Conservation (phyloP, 2,888 invertebrate species). For the Eudasyphora cyanicolor region DNA sequence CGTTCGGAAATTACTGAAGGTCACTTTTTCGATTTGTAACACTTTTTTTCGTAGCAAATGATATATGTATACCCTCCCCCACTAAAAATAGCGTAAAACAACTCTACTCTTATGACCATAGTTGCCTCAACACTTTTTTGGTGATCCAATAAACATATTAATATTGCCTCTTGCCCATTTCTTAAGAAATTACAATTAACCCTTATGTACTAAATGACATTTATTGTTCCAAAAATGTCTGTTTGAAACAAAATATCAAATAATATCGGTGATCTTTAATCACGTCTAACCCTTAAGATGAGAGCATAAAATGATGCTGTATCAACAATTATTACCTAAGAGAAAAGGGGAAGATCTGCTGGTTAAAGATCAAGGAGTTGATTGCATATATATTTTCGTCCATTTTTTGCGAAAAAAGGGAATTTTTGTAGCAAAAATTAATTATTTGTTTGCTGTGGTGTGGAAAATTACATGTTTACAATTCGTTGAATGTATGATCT, state of each 20-base stretch:
- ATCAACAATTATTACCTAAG: background rate
- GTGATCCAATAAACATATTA: background rate
- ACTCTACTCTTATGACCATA: too few species aligned
- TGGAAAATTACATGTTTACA: background rate
- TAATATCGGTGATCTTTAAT: constrained; percentile 49
- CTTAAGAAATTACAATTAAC: constrained; percentile 3
- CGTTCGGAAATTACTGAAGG: too few species aligned
- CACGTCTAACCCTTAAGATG: constrained; percentile 46
- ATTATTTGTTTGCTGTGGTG: background rate
- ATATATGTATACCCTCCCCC: too few species aligned
- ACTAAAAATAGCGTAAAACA: too few species aligned
- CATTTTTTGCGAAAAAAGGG: constrained; percentile 15
- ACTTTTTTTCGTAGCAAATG: too few species aligned
- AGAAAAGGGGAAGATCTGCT: constrained; percentile 38
- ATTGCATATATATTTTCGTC: background rate
- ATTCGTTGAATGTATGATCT: background rate
- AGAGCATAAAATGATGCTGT: background rate
- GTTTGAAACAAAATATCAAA: constrained; percentile 37
- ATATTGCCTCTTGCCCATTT: background rate
- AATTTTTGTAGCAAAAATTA: constrained; percentile 12
- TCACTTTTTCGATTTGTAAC: too few species aligned
- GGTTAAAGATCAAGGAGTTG: constrained; percentile 55
- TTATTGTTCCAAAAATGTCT: background rate
- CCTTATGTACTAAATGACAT: constrained; percentile 8
- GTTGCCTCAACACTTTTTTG: background rate